These are phyloP conservation scores for Ranitomeya imitator DNA, from an alignment of 2,113 vertebrate species.

Conservation along the genomic window DNA sequence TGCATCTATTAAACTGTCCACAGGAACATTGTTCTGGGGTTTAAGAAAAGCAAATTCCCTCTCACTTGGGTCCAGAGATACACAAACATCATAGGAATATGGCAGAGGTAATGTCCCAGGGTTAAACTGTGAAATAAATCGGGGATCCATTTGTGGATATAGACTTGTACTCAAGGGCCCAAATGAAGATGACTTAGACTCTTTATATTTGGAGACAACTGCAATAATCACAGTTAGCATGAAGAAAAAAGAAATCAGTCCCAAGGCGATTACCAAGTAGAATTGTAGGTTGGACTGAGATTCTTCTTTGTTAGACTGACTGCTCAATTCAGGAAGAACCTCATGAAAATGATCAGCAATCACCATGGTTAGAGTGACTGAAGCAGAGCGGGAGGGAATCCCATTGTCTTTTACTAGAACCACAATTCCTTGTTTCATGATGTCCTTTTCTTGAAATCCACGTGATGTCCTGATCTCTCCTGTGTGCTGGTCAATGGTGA, in stretches of 20 bases:
- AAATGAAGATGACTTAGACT: slow-evolving; percentile 5
- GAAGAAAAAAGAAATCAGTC: slow-evolving; percentile 1
- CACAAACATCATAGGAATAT: slow-evolving; percentile 21
- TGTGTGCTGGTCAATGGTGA: slow-evolving; percentile 10
- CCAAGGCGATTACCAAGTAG: slow-evolving; percentile 11
- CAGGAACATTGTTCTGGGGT: slow-evolving; percentile 3
- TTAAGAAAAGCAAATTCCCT: neutral
- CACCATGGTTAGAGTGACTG: slow-evolving; percentile 17
- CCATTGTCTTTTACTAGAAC: slow-evolving; percentile 14
- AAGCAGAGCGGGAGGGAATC: neutral
- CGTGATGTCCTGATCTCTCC: neutral
- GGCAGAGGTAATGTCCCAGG: slow-evolving; percentile 9
- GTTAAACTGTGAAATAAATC: neutral
- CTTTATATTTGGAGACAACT: slow-evolving; percentile 9
- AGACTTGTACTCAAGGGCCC: neutral
- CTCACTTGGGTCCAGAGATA: slow-evolving; percentile 4
- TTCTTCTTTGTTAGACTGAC: neutral
- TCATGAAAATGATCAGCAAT: slow-evolving; percentile 1
- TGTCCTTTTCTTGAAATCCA: neutral
- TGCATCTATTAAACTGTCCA: slow-evolving; percentile 7
- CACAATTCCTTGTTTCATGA: slow-evolving; percentile 23
- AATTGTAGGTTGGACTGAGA: slow-evolving; percentile 7
- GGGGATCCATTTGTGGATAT: neutral
- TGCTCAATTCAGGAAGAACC: slow-evolving; percentile 5
- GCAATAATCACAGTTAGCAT: slow-evolving; percentile 10